Base-by-base conservation (phyloP, 1,140 invertebrate genomes). In the Drosophila saltans region DNA sequence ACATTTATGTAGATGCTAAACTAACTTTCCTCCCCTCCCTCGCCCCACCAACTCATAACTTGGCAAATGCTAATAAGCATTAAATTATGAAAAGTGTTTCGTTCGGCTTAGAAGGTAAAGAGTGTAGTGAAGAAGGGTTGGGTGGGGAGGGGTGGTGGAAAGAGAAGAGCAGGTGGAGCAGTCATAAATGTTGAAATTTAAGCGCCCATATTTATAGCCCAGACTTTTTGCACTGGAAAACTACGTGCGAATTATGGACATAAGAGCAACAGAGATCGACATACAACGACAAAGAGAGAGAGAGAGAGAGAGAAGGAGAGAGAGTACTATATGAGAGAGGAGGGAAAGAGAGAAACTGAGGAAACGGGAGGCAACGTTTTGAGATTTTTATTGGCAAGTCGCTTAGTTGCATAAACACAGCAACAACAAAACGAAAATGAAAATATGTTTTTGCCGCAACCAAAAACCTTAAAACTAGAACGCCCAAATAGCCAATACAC, bases 191-290 rank as follows among this genome's bases (percentile, higher is more conserved):
- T 89, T 77, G 83, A 88, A 88, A 80, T 89, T 88, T 89, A 88
- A 89, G 84, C 80, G 85, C 71, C 80, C 77, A 88, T 88, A 88
- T 89, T 88, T 88, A 88, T 88, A 78, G 84, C 80, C 80, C 84
- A 88, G 84, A 88, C 84, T 88, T 88, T 88, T 88, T 88, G 84
- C 83, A 88, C 83, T 88, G 84, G 84, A 88, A 88, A 88, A 83
- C 69, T 64, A 88, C 58, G 62, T 69, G 69, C 62, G 40, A 68
- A 61, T 65, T 72, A 9, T 52, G 21, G 21, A 10, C 45, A 26
- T 24, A 52, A 10, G 45, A 21, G 45, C 21, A 52, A 33, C 63
- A 59, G 36, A 59, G 36, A 36, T 59, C 33, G 57, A 4, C 16
- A 40, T 24, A 30, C 11, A 33, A 43, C 2, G 1, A 41, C 16